A percentile compares a stretch with the other conserved stretches of the same genome.
Conservation (phyloP, 2,113 vertebrate genomes). For the Vombatus ursinus region DNA sequence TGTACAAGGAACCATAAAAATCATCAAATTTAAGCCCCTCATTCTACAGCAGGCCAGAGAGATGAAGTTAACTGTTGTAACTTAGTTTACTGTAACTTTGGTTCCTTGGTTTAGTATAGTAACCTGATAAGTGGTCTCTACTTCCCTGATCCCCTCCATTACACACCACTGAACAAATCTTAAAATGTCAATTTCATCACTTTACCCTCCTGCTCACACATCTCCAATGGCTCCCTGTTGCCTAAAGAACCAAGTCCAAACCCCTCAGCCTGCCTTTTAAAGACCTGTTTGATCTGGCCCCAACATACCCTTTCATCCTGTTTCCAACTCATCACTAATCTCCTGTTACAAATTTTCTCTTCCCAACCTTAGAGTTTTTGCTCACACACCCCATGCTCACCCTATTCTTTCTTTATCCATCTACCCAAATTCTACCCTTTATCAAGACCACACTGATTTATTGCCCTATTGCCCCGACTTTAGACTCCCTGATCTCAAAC, state of each 20-base stretch:
- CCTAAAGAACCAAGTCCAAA: neutral
- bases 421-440: neutral
- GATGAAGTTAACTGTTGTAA: neutral
- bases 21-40: neutral
- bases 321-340: neutral
- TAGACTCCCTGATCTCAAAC: neutral
- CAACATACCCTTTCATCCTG: neutral
- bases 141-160: neutral
- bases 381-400: neutral
- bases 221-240: neutral
- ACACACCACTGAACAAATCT: neutral
- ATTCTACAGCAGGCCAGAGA: neutral
- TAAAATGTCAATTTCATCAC: neutral
- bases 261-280: neutral
- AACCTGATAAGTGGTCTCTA: neutral
- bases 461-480: neutral
- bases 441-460: neutral
- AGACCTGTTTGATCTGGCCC: neutral
- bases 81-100: neutral
- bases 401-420: neutral
- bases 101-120: neutral
- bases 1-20: neutral
- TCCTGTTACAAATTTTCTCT: constrained; percentile 13
- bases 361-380: neutral
- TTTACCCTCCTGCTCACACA: neutral